Base-by-base conservation (phyloP, 2,888 invertebrate genomes). In the Lasioglossum oenotherae region DNA sequence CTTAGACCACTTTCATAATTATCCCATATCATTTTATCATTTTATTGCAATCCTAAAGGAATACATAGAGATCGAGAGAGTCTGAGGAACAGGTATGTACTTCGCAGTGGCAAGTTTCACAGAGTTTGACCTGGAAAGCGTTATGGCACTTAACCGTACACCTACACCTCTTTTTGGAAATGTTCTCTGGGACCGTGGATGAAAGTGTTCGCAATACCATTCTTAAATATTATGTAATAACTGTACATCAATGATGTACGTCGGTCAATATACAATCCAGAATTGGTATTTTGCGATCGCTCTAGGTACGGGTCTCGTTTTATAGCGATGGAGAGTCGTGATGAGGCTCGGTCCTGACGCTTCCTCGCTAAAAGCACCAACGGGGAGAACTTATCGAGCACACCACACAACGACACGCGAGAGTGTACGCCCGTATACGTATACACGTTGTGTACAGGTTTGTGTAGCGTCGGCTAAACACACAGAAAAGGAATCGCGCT, bases 351-450 rank as follows among this genome's bases (percentile, higher is more conserved):
- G 78, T 72, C 23, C 44, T 72, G 72, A 19, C 57, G 57, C 64
- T 80, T 49, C 64, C 80, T 74, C 74, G 72, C 19, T 71, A 23
- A 78, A 69, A 69, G 23, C 31, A 77, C 67, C 31, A 69, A 77
- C 35, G 44, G 67, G 38, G 49, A 60, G 67, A 67, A 64, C 23
- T 8, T 8, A 23, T 67, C 6, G 35, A 38, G n/a, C 27, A 19
- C 19, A 46, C 10, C 46, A 31, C 73, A 46, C 44, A 19, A 8
- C 44, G 72, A 72, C 72, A 19, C 16, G 8, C 44, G 41, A 6
- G 60, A 27, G 35, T 67, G 10, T 35, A 6, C 8, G 67, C 8
- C 5, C 31, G 64, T 31, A 2, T 6, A 14, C 27, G 27, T 27
- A 2, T 5, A 27, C 64, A 64, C 6, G 31, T 64, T 64, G 16